Percentiles rank a stretch among this genome's conserved stretches.
phyloP scores from a whole-genome alignment of 2,113 vertebrate genomes.

The Leuciscus idus region DNA sequence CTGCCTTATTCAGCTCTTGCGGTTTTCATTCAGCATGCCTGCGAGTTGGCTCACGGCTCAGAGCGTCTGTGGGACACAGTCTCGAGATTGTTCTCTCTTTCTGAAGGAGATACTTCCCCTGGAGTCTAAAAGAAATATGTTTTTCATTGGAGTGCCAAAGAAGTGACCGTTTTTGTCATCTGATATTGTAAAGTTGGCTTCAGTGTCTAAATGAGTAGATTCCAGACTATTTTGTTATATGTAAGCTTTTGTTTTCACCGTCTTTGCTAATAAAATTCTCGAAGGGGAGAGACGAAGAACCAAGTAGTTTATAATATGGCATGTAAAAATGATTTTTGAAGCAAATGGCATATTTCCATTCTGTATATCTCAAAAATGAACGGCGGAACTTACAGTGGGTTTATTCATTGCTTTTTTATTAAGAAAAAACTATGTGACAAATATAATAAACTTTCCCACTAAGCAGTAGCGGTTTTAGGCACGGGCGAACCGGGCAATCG shows the following conservation, averaged over 20 bases:
- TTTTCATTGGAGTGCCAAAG: conserved; percentile 9
- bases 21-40: conserved; percentile 2
- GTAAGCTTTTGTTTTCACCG: not conserved
- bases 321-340: not conserved
- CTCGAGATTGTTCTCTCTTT: conserved; percentile 10
- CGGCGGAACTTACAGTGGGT: too few relatives aligned
- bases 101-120: not conserved
- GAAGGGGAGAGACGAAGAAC: not conserved
- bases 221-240: not conserved
- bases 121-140: conserved; percentile 1
- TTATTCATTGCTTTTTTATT: not conserved
- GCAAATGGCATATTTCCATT: not conserved
- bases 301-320: not conserved
- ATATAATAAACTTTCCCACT: not conserved
- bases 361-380: not conserved
- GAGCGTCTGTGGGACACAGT: conserved; percentile 16
- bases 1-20: not conserved
- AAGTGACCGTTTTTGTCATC: conserved; percentile 4
- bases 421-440: not conserved
- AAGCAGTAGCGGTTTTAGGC: too few relatives aligned
- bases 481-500: too few relatives aligned
- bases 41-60: not conserved
- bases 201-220: not conserved
- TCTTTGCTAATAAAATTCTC: not conserved
- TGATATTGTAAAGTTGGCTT: not conserved